Percentiles rank a stretch among this genome's conserved stretches.
phyloP scores from a whole-genome alignment of 2,888 invertebrate genomes.

The Pogonocherus hispidulus region DNA sequence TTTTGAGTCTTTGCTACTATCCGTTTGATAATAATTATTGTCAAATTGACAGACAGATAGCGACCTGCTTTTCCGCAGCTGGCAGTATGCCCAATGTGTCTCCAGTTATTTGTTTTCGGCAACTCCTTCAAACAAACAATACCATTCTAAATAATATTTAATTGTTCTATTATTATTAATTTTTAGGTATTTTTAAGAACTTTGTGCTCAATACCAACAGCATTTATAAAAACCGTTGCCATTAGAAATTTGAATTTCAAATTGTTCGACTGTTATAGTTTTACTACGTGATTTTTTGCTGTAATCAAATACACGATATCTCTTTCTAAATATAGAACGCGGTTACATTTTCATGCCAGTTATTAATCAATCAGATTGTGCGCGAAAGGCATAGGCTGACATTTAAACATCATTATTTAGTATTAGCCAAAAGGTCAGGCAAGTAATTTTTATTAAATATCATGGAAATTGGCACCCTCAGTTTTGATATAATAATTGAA shows the following conservation, averaged over 20 bases:
- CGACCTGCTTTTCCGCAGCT: too few species aligned
- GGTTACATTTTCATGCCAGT: constrained; percentile 37
- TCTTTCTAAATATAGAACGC: constrained; percentile 40
- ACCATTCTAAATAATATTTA: too few species aligned
- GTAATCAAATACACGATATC: constrained; percentile 4
- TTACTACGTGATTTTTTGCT: background rate
- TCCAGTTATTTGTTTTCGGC: too few species aligned
- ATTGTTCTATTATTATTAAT: too few species aligned
- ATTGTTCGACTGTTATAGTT: background rate
- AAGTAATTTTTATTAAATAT: constrained; percentile 2
- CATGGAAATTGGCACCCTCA: constrained; percentile 6
- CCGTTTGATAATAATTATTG: too few species aligned
- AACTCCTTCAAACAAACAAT: too few species aligned
- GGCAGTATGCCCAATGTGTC: too few species aligned
- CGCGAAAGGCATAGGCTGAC: constrained; percentile 38
- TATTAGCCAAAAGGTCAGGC: constrained; percentile 37
- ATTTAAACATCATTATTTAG: constrained; percentile 36
- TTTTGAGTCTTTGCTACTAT: too few species aligned
- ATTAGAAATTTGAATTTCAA: background rate
- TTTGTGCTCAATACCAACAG: too few species aligned
- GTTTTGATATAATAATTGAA: constrained; percentile 3
- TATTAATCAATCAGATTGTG: constrained; percentile 43
- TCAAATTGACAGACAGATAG: too few species aligned
- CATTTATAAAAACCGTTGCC: too few species aligned
- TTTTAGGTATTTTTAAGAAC: too few species aligned